Conservation (phyloP, 2,113 vertebrate species). For the Megalops atlanticus region DNA sequence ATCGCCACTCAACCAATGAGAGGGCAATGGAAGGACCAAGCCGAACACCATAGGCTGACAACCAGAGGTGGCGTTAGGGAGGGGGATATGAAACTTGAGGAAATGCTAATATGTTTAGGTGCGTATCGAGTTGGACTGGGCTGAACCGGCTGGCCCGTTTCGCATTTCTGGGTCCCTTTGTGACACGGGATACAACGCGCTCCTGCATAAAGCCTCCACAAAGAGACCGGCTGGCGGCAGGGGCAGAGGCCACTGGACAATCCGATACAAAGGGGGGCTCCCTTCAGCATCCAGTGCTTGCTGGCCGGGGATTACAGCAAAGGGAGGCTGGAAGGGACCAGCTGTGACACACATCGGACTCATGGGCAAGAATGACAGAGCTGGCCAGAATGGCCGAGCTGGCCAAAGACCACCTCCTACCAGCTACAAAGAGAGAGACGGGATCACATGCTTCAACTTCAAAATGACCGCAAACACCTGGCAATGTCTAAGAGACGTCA, state of each 20-base stretch:
- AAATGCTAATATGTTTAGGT: slow-evolving; percentile 50
- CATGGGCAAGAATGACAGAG: not conserved
- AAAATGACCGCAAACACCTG: not conserved
- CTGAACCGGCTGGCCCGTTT: not conserved
- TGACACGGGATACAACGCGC: slow-evolving; percentile 29
- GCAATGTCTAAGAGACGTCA: not conserved
- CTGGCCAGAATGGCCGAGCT: not conserved
- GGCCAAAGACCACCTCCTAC: not conserved
- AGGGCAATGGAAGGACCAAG: slow-evolving; percentile 11
- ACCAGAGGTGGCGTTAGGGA: not conserved
- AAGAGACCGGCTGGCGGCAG: not conserved
- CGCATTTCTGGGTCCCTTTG: slow-evolving; percentile 26
- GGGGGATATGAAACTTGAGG: slow-evolving; percentile 56
- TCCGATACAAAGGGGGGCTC: not conserved
- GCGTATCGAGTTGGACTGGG: slow-evolving; percentile 10
- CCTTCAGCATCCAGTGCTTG: not conserved
- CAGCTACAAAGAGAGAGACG: not conserved
- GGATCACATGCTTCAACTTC: not conserved
- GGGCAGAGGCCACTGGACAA: not conserved
- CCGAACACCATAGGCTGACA: not conserved
- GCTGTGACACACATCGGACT: not conserved
- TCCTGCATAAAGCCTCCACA: slow-evolving; percentile 7
- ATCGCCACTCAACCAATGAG: slow-evolving; percentile 64
- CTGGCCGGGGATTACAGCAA: not conserved
- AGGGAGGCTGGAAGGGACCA: not conserved